Evolutionary conservation across 2,888 invertebrate species (phyloP).

Genomic region (Hecatera dysodea): DNA sequence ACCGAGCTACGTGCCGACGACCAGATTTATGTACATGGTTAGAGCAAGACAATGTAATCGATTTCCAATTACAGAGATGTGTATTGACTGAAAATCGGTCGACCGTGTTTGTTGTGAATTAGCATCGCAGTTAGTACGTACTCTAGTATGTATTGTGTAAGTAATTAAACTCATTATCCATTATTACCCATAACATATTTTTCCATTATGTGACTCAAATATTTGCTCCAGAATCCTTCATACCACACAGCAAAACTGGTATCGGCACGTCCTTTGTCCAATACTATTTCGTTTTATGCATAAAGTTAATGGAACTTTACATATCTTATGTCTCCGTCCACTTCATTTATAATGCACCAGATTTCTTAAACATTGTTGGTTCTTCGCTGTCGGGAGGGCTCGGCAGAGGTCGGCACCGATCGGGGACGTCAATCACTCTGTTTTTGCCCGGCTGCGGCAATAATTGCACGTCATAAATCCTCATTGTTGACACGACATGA

Average conservation of each 20-base stretch:
- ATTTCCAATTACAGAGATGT: not conserved
- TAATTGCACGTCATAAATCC: conserved; percentile 86
- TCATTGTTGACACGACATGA: conserved; percentile 81
- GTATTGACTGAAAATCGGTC: not conserved
- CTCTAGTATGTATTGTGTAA: not conserved
- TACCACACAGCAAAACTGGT: conserved; percentile 37
- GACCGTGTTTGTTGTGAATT: not conserved
- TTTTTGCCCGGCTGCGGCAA: conserved; percentile 75
- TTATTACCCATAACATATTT: not conserved
- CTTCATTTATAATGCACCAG: conserved; percentile 60
- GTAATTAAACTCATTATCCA: not conserved
- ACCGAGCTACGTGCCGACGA: conserved; percentile 27
- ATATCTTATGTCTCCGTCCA: conserved; percentile 57
- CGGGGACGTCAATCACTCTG: conserved; percentile 77
- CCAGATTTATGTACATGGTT: conserved; percentile 22
- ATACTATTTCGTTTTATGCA: conserved; percentile 48
- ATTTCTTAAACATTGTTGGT: conserved; percentile 62
- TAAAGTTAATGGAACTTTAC: conserved; percentile 57
- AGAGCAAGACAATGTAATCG: not conserved
- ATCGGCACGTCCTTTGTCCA: conserved; percentile 54
- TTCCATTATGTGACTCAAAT: conserved; percentile 23
- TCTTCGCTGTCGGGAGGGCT: conserved; percentile 40
- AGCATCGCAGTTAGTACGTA: not conserved
- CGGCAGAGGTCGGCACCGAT: conserved; percentile 31
- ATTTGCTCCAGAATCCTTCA: conserved; percentile 26